Base-by-base conservation (phyloP, 1,140 invertebrate species). In the Musca vetustissima region DNA sequence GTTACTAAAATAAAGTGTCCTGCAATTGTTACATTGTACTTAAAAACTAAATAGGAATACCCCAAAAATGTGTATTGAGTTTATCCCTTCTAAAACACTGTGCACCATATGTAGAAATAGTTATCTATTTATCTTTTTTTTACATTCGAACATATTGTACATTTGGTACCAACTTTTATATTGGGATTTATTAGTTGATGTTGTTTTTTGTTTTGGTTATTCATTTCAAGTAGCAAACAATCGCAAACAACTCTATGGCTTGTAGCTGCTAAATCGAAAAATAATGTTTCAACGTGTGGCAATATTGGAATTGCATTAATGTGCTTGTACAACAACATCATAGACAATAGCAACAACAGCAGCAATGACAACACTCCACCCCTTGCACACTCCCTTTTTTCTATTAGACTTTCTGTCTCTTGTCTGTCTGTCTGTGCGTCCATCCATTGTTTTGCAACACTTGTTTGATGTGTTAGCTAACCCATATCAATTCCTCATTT, bases 281-380 rank as follows among this genome's bases (percentile, higher is more conserved):
- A 64, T 65, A 64, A 65, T 69, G 68, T 69, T 69, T 48, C 65
- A 3, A 19, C n/a, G n/a, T 1, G 49, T 64, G 19, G 61, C 47
- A 50, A 65, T 65, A 65, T 57, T 69, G 68, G 65, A 65, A 69
- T 57, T 69, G 61, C 68, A 66, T 69, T 69, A 66, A 49, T 22
- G 15, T 53, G 6, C 36, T 43, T 43, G 57, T 61, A 32, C 36
- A 43, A 43, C 36, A 43, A 32, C 36, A 43, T 8, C 36, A 43
- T 13, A 13, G 11, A 43, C 36, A 43, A 43, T 11, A 43, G 36
- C 13, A 43, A 28, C 28, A 28, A 28, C 28, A 43, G 11, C 36
- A 43, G 11, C 11, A 43, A 43, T 43, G 36, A 43, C 36, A 43
- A 13, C 14, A 47, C 28, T 25, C n/a, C 17, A 21, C 22, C 22